These are phyloP conservation scores for Thalassarche chlororhynchos DNA, from an alignment of 2,113 vertebrate species.

Conservation along the genomic window DNA sequence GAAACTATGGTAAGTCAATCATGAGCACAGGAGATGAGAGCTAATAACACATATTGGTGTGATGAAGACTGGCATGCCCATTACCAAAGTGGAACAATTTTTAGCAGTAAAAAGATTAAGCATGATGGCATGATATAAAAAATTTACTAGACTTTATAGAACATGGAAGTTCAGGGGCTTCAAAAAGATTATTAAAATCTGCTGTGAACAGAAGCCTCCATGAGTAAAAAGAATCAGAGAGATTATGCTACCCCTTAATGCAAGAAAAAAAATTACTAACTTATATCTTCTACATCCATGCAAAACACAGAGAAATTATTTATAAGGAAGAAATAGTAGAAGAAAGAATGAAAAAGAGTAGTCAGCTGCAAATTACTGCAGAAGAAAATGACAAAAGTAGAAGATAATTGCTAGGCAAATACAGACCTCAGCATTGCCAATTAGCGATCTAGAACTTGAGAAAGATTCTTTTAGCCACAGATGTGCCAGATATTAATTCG, in stretches of 20 bases:
- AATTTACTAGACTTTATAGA: not conserved
- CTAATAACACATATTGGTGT: not conserved
- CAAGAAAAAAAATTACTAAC: not conserved
- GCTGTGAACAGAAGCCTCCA: not conserved
- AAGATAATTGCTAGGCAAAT: not conserved
- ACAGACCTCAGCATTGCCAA: not conserved
- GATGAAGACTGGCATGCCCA: conserved; percentile 8
- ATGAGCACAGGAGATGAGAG: not conserved
- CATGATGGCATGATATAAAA: not conserved
- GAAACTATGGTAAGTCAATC: not conserved
- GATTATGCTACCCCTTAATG: not conserved
- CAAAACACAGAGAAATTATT: not conserved
- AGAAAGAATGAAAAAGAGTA: not conserved
- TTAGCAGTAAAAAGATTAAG: conserved; percentile 5
- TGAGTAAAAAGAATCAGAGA: not conserved
- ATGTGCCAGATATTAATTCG: not conserved
- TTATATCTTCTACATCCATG: not conserved
- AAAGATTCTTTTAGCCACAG: not conserved
- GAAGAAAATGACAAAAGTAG: not conserved
- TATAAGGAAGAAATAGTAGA: not conserved
- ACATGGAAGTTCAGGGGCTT: not conserved
- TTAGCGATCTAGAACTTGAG: not conserved
- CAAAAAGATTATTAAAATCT: not conserved
- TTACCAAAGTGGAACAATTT: conserved; percentile 7
- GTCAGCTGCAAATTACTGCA: not conserved